Base-by-base conservation (phyloP, 2,797 vertebrate genomes). In the Danio tinwini region DNA sequence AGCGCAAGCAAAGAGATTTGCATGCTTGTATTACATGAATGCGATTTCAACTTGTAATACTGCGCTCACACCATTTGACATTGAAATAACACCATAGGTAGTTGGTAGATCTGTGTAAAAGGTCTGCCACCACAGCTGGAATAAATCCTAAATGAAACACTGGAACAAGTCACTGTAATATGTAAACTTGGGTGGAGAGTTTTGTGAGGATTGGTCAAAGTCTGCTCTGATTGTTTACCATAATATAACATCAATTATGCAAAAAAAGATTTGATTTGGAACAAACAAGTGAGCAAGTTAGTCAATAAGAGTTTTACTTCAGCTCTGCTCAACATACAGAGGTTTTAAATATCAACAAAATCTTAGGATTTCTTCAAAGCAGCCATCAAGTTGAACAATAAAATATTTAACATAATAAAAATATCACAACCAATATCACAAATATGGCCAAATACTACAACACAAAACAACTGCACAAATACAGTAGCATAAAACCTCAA, bases 341-440 rank as follows among this genome's bases (percentile, higher is more conserved):
- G 11, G 42, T 6, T n/a, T 50, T 42, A 59, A 45, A 77, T 47
- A 40, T 42, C 0, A 70, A 69, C 75, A 44, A 68, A 68, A 49
- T 39, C n/a, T 68, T 59, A 39, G 1, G 40, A 37, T 39, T 72
- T 14, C 2, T 21, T 19, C 44, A 5, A 61, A 62, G 47, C 47
- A 78, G 47, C 14, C 19, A 63, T 71, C 7, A 53, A 63, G 58
- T 9, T 29, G 17, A 78, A 78, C 49, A 62, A 6, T 16, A 29
- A 0, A 59, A 40, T 50, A 77, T 50, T 55, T 16, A 52, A 61
- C 39, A 65, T 52, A 78, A 78, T 53, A 52, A 21, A 69, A 59
- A 4, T n/a, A n/a, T n/a, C n/a, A n/a, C n/a, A n/a, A n/a, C n/a
- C n/a, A n/a, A n/a, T n/a, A n/a, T n/a, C n/a, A n/a, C n/a, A n/a